These are phyloP conservation scores for Himantopus leucocephalus DNA, from an alignment of 2,113 vertebrate genomes.

Conservation along the genomic window DNA sequence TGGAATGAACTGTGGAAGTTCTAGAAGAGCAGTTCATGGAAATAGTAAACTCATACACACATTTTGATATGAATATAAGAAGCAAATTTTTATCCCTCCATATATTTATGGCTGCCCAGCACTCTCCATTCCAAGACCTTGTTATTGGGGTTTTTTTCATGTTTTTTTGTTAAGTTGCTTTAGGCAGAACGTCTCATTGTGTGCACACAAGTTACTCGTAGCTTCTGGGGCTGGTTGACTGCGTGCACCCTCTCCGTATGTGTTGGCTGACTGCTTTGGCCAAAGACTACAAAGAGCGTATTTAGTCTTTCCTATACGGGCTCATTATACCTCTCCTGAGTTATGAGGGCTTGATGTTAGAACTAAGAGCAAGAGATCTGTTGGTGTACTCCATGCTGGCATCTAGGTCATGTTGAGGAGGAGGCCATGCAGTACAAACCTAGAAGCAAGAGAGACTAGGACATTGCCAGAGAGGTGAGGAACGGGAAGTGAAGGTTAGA, in stretches of 20 bases:
- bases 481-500: background rate
- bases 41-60: background rate
- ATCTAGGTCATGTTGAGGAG: background rate
- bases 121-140: background rate
- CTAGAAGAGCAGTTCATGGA: background rate
- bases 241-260: rapidly evolving
- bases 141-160: rapidly evolving
- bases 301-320: background rate
- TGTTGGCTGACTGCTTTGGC: background rate
- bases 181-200: background rate
- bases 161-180: background rate
- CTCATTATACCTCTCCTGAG: background rate
- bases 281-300: background rate
- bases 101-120: background rate
- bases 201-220: background rate
- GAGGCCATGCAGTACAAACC: background rate
- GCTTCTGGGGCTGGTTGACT: background rate
- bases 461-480: background rate
- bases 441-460: background rate
- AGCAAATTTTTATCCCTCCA: background rate
- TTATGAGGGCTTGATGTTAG: background rate
- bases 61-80: background rate
- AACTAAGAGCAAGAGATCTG: background rate
- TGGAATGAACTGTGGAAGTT: background rate
- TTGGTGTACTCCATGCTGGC: background rate